Evolutionary conservation across 2,113 vertebrate species (phyloP).

Genomic region (Piaya cayana): DNA sequence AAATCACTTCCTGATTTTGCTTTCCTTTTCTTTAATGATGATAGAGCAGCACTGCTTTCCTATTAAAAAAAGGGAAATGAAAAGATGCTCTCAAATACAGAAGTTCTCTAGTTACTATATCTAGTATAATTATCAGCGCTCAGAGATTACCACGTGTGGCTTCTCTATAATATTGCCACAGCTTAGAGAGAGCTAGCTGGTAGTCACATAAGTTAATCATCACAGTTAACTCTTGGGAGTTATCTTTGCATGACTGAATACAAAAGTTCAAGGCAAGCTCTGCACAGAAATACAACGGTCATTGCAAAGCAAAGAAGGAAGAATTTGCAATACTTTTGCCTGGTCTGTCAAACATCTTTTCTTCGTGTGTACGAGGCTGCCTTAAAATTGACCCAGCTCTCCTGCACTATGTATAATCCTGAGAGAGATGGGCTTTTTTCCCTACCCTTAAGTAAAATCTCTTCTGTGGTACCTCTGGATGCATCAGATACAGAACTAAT

Average conservation of each 20-base stretch:
- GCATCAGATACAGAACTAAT: background rate
- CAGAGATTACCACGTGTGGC: background rate
- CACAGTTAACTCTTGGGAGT: background rate
- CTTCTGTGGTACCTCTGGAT: background rate
- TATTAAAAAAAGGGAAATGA: background rate
- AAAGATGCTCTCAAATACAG: background rate
- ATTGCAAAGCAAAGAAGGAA: background rate
- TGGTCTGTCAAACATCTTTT: fast-evolving
- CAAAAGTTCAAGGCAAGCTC: background rate
- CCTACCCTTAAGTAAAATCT: background rate
- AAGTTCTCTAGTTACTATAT: background rate
- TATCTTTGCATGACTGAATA: background rate
- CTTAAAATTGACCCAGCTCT: background rate
- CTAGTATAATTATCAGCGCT: background rate
- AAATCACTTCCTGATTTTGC: slow-evolving; percentile 71
- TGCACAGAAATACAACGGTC: background rate
- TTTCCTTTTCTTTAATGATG: slow-evolving; percentile 57
- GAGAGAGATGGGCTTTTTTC: no score
- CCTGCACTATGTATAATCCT: background rate
- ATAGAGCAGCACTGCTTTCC: background rate
- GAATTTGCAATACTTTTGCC: background rate
- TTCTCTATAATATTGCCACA: background rate
- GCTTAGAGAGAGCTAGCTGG: background rate
- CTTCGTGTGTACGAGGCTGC: background rate
- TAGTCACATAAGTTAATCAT: background rate